phyloP scores from a whole-genome alignment of 2,113 vertebrate genomes.

The Amblyornis subalaris region DNA sequence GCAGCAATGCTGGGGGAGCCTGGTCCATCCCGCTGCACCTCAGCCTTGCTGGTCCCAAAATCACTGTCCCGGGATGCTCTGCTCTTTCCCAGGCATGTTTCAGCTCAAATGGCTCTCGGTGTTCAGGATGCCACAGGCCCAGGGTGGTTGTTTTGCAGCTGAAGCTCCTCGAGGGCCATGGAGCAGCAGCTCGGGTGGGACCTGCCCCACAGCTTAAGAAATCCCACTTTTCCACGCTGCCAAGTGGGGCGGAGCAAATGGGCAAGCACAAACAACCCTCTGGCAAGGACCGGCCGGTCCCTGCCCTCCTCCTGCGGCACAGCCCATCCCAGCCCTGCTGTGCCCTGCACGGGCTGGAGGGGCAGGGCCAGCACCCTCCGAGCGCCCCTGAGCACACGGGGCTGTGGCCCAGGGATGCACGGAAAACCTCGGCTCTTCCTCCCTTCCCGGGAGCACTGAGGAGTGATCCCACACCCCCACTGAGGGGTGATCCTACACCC shows the following conservation, averaged over 20 bases:
- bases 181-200: accelerated
- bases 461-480: neutral
- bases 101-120: neutral
- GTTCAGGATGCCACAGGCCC: neutral
- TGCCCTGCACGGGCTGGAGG: accelerated
- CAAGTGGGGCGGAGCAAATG: accelerated
- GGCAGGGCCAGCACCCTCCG: neutral
- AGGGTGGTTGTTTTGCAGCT: neutral
- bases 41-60: accelerated
- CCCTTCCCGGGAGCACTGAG: neutral
- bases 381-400: accelerated
- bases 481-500: neutral
- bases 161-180: accelerated
- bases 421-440: neutral
- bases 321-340: neutral
- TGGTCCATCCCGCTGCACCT: neutral
- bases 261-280: neutral
- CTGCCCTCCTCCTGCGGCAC: neutral
- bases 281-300: neutral
- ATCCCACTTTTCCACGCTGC: neutral
- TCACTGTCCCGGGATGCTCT: neutral
- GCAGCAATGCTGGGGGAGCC: neutral
- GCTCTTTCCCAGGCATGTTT: neutral
- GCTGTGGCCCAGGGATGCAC: accelerated
- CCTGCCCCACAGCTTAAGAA: neutral